Conservation (phyloP, 2,113 vertebrate species). For the Salvelinus alpinus region DNA sequence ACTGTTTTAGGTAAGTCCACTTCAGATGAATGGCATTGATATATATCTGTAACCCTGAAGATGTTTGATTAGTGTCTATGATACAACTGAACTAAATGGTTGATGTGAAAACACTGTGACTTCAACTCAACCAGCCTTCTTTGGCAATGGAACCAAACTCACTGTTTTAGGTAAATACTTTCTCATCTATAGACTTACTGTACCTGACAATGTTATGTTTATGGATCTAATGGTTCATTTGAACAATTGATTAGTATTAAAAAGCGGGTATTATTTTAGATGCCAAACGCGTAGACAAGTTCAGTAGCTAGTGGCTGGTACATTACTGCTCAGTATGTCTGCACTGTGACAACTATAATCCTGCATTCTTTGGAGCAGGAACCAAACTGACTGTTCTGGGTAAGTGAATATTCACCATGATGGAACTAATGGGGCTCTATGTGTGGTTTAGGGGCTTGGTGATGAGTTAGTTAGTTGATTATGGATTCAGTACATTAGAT, state of each 20-base stretch:
- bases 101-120: constrained; percentile 19
- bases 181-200: neutral
- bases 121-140: constrained; percentile 38
- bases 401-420: constrained; percentile 20
- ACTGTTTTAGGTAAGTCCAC: neutral
- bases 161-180: constrained; percentile 50
- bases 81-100: neutral
- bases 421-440: neutral
- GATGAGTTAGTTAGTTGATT: neutral
- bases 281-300: neutral
- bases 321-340: constrained; percentile 1
- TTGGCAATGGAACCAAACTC: constrained; percentile 51
- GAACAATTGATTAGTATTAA: too few species aligned
- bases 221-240: too few species aligned
- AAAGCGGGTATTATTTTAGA: too few species aligned
- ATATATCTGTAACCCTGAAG: neutral
- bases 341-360: constrained; percentile 32
- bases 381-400: constrained; percentile 53
- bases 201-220: neutral
- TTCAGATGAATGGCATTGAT: neutral
- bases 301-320: neutral
- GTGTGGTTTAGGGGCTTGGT: neutral
- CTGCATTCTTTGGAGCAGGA: constrained; percentile 43
- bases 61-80: neutral
- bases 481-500: neutral